These are phyloP conservation scores for Trachemys scripta DNA, from an alignment of 2,113 vertebrate species.

Conservation along the genomic window DNA sequence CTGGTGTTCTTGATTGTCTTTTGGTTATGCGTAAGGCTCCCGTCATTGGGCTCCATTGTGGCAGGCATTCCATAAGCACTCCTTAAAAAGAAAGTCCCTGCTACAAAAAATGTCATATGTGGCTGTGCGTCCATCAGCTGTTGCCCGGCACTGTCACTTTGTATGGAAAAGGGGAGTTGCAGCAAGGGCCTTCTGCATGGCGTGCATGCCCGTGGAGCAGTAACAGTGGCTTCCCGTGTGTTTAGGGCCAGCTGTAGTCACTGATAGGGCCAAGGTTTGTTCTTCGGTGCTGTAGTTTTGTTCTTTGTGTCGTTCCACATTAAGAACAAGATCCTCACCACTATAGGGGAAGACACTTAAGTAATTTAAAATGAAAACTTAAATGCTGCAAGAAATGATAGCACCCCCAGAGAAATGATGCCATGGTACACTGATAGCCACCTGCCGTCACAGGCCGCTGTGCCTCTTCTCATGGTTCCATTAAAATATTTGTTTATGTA, in stretches of 20 bases:
- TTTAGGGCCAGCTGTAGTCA: not conserved
- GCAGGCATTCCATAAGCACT: not conserved
- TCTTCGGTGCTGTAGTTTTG: not conserved
- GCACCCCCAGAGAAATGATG: not conserved
- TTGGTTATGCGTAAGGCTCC: accelerated
- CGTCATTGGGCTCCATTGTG: accelerated
- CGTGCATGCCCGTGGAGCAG: not conserved
- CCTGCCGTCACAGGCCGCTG: not conserved
- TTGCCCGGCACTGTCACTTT: not conserved
- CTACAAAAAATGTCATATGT: not conserved
- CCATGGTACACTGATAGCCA: not conserved
- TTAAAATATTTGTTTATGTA: not conserved
- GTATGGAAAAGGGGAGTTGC: not conserved
- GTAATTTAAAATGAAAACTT: not conserved
- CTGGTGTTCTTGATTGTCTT: not conserved
- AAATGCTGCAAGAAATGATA: not conserved
- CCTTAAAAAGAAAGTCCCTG: not conserved
- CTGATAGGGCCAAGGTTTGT: not conserved
- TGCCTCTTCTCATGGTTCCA: not conserved
- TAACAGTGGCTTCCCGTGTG: not conserved
- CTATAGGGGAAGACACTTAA: not conserved
- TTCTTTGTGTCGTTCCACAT: accelerated
- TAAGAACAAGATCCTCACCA: not conserved
- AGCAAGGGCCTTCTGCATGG: not conserved
- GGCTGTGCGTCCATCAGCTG: not conserved